phyloP scores from a whole-genome alignment of 2,888 invertebrate genomes.

The Epinotia demarniana region DNA sequence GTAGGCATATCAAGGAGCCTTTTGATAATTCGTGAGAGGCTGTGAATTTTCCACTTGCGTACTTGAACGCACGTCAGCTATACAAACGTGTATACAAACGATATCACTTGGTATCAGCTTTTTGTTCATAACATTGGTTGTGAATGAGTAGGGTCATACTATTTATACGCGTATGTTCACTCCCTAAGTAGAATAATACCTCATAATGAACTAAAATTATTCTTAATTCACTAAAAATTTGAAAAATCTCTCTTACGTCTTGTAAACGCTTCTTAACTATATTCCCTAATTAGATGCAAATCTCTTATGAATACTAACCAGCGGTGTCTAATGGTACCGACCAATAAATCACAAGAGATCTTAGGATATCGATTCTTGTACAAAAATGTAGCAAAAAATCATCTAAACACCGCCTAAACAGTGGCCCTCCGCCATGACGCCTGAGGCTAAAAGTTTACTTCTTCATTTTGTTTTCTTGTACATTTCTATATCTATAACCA shows the following conservation, averaged over 20 bases:
- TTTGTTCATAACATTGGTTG: conserved; percentile 6
- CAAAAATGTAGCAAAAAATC: conserved; percentile 60
- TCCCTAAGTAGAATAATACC: background rate
- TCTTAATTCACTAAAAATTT: background rate
- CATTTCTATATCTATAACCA: conserved; percentile 58
- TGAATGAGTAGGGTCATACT: background rate
- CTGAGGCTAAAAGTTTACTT: conserved; percentile 69
- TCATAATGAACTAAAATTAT: background rate
- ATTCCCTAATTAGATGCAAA: conserved; percentile 74
- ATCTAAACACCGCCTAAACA: conserved; percentile 71
- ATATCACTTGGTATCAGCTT: conserved; percentile 6
- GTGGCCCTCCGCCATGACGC: conserved; percentile 76
- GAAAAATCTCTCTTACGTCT: background rate
- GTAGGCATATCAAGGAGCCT: conserved; percentile 60
- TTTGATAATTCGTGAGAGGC: conserved; percentile 63
- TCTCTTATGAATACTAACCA: conserved; percentile 77
- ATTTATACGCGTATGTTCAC: background rate
- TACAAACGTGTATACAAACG: conserved; percentile 24
- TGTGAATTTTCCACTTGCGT: conserved; percentile 56
- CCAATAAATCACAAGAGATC: conserved; percentile 77
- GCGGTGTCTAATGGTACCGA: conserved; percentile 65
- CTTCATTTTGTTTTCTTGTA: conserved; percentile 67
- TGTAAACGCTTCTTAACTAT: conserved; percentile 14
- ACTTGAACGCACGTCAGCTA: conserved; percentile 20
- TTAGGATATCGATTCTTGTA: conserved; percentile 68